phyloP scores from a whole-genome alignment of 1,140 invertebrate species.

The Euborellia annulipes region DNA sequence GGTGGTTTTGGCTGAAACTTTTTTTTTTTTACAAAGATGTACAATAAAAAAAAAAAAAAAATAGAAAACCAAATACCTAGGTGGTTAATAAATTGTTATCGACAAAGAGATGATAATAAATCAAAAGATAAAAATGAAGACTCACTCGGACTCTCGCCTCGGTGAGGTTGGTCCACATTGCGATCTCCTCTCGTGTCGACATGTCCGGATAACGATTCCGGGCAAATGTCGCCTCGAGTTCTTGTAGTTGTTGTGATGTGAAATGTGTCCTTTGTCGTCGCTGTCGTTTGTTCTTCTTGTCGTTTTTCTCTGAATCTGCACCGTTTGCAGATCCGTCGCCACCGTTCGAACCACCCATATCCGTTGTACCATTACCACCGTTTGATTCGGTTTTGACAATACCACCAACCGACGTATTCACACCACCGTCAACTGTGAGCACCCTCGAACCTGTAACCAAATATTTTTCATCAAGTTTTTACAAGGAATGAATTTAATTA shows the following conservation, averaged over 20 bases:
- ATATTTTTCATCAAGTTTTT: too few relatives aligned
- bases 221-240: conserved; percentile 85
- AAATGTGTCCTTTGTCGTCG: conserved; percentile 88
- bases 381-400: conserved; percentile 7
- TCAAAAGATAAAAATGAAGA: too few relatives aligned
- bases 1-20: too few relatives aligned
- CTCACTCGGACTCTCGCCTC: conserved; percentile 96
- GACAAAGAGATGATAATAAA: too few relatives aligned
- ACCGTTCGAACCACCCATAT: conserved; percentile 20
- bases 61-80: too few relatives aligned
- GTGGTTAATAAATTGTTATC: too few relatives aligned
- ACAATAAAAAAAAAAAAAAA: too few relatives aligned
- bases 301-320: conserved; percentile 56
- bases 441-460: too few relatives aligned
- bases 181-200: conserved; percentile 95
- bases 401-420: conserved; percentile 3
- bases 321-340: conserved; percentile 34
- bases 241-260: conserved; percentile 87
- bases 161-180: conserved; percentile 96
- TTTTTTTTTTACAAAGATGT: too few relatives aligned
- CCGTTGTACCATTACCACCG: conserved; percentile 1
- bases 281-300: conserved; percentile 78
- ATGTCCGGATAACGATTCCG: conserved; percentile 98
- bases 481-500: too few relatives aligned
- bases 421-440: not conserved